Percentiles rank a stretch among this genome's conserved stretches.
Evolutionary conservation across 2,797 vertebrate species (phyloP).

Genomic region (Psittacula derbiana): DNA sequence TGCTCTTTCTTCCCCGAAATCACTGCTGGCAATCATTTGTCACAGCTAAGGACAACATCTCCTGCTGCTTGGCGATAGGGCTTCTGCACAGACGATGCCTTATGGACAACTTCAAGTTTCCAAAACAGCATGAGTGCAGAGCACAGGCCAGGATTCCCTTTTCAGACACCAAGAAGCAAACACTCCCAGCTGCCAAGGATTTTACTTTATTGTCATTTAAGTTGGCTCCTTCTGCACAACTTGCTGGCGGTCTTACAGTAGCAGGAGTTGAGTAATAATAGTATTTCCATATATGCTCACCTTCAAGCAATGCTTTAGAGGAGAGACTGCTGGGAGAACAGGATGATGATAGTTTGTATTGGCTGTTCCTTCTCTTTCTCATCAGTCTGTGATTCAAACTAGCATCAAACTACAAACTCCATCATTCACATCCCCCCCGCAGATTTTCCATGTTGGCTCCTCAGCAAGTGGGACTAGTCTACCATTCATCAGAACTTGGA

Average conservation of each 20-base stretch:
- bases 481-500: conserved; percentile 56
- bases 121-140: conserved; percentile 62
- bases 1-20: conserved; percentile 44
- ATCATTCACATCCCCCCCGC: conserved; percentile 53
- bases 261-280: conserved; percentile 68
- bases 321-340: conserved; percentile 52
- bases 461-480: conserved; percentile 38
- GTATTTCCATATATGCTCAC: conserved; percentile 71
- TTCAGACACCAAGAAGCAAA: conserved; percentile 56
- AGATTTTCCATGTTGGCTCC: conserved; percentile 72
- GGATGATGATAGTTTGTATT: conserved; percentile 61
- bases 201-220: conserved; percentile 78
- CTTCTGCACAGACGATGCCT: conserved; percentile 51
- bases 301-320: conserved; percentile 37
- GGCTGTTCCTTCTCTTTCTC: conserved; percentile 70
- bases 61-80: conserved; percentile 32
- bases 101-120: conserved; percentile 64
- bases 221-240: conserved; percentile 57
- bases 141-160: conserved; percentile 37
- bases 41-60: conserved; percentile 60
- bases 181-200: conserved; percentile 64
- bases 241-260: conserved; percentile 65
- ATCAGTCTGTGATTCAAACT: conserved; percentile 57
- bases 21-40: conserved; percentile 43
- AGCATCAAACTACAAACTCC: conserved; percentile 30